These are phyloP conservation scores for Limnothrissa miodon DNA, from an alignment of 2,113 vertebrate genomes.

Conservation along the genomic window DNA sequence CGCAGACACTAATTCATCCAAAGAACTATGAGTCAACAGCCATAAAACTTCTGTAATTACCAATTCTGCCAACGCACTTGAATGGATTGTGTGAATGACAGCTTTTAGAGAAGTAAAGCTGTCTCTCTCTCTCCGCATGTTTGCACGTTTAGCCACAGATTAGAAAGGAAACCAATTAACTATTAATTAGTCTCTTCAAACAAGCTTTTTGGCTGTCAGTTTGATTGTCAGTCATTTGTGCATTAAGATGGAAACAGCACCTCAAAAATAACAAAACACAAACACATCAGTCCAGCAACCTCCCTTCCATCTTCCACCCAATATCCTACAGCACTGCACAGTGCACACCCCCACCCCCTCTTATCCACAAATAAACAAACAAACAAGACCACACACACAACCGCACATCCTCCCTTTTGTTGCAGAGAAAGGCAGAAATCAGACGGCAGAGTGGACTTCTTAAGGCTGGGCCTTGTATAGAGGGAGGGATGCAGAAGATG, in stretches of 20 bases:
- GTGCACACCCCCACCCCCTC: neutral
- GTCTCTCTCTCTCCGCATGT: conserved; percentile 55
- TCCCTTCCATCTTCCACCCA: neutral
- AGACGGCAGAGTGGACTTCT: conserved; percentile 29
- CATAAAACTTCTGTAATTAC: conserved; percentile 17
- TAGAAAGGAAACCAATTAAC: conserved; percentile 68
- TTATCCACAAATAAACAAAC: neutral
- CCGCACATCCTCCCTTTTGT: conserved; percentile 26
- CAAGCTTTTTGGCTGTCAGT: conserved; percentile 49
- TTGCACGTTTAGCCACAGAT: conserved; percentile 57
- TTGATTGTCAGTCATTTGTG: conserved; percentile 62
- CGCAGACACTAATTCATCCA: neutral
- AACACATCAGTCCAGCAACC: neutral
- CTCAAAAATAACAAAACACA: conserved; percentile 22
- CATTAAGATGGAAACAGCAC: conserved; percentile 51
- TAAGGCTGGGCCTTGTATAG: too few species aligned
- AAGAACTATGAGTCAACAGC: conserved; percentile 20
- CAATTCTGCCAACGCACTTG: conserved; percentile 9
- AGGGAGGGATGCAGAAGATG: too few species aligned
- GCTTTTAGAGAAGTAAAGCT: conserved; percentile 28
- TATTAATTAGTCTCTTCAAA: conserved; percentile 73
- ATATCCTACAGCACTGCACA: neutral
- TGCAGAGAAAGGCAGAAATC: conserved; percentile 29
- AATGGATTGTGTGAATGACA: conserved; percentile 57
- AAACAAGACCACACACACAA: neutral